phyloP scores from a whole-genome alignment of 2,113 vertebrate genomes.

The Piprites chloris region DNA sequence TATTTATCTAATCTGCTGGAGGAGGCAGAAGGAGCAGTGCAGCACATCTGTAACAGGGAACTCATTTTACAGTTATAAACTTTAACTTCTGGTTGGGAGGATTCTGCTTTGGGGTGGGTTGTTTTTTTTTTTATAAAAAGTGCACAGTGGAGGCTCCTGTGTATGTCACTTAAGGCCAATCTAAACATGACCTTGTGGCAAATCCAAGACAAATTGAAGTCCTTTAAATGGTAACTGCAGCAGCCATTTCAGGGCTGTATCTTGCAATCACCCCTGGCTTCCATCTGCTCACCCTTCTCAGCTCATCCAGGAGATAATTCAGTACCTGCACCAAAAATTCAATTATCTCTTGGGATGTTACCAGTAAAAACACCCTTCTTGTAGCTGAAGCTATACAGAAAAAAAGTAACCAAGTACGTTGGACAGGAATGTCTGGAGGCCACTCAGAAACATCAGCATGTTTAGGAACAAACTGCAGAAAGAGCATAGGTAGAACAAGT shows the following conservation, averaged over 20 bases:
- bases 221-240: background rate
- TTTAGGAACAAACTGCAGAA: background rate
- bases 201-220: background rate
- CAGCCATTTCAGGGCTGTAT: background rate
- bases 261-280: background rate
- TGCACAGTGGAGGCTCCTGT: background rate
- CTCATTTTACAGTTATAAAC: background rate
- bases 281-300: background rate
- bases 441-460: background rate
- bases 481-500: background rate
- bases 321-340: background rate
- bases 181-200: background rate
- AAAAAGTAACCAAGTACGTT: background rate
- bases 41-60: background rate
- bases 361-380: background rate
- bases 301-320: background rate
- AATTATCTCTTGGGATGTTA: fast-evolving
- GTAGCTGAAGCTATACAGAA: background rate
- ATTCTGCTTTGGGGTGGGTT: background rate
- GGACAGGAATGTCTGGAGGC: background rate
- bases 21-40: background rate
- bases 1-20: background rate
- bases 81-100: background rate
- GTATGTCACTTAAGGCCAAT: background rate
- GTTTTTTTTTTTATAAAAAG: background rate